These are phyloP conservation scores for Synergus laeviventris DNA, from an alignment of 2,888 invertebrate species.

Conservation along the genomic window DNA sequence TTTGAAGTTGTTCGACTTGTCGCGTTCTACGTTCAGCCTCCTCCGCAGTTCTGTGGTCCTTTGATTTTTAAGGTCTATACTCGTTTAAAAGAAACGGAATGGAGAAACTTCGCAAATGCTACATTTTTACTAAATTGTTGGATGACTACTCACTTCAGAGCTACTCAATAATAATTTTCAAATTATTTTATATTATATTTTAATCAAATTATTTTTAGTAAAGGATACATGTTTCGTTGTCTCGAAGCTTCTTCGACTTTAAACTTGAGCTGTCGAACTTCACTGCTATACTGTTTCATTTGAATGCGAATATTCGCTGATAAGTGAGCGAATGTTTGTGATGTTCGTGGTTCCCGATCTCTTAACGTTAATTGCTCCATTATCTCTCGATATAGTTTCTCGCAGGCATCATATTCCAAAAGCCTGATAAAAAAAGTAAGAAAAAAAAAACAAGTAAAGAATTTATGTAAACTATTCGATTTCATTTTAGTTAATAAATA, in stretches of 20 bases:
- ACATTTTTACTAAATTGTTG: neutral
- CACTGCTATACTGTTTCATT: constrained; percentile 80
- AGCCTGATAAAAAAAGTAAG: constrained; percentile 76
- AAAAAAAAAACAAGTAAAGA: neutral
- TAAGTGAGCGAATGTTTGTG: constrained; percentile 79
- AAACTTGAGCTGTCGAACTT: constrained; percentile 79
- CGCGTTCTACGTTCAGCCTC: constrained; percentile 81
- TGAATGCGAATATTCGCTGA: constrained; percentile 80
- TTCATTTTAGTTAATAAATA: no score
- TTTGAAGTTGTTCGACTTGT: constrained; percentile 80
- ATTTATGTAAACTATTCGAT: neutral
- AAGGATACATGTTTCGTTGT: constrained; percentile 77
- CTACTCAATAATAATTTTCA: no score
- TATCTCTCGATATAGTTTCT: constrained; percentile 81
- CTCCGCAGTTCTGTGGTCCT: constrained; percentile 77
- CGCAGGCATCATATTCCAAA: constrained; percentile 82
- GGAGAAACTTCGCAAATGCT: no score
- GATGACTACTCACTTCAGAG: no score
- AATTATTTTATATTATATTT: neutral
- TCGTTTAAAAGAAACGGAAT: neutral
- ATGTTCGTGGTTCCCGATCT: constrained; percentile 77
- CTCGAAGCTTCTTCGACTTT: constrained; percentile 78
- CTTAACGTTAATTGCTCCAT: constrained; percentile 80
- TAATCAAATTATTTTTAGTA: constrained; percentile 50
- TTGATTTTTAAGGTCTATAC: constrained; percentile 61